Evolutionary conservation across 2,797 vertebrate genomes (phyloP).

Genomic region (Paratrypauchen microcephalus): DNA sequence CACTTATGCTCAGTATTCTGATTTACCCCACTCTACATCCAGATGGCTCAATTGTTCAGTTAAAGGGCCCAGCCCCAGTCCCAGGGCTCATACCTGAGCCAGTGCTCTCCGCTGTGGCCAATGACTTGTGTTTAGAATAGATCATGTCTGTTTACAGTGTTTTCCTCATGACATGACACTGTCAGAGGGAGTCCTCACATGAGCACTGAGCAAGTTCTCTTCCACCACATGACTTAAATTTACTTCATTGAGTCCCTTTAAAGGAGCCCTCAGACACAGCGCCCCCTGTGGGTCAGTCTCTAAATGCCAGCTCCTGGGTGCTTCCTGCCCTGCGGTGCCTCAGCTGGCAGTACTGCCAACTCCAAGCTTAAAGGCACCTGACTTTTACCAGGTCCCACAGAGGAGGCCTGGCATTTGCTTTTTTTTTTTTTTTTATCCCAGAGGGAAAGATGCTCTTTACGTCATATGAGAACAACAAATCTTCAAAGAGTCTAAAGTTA

Average conservation of each 20-base stretch:
- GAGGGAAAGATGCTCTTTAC: conserved; percentile 23
- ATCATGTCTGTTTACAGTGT: neutral
- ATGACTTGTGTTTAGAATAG: neutral
- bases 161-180: neutral
- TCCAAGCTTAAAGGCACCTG: conserved; percentile 64
- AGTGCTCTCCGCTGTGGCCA: conserved; percentile 8
- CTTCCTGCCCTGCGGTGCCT: conserved; percentile 67
- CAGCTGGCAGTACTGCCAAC: conserved; percentile 63
- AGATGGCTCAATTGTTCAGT: conserved; percentile 69
- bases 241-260: conserved; percentile 20
- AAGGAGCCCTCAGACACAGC: conserved; percentile 38
- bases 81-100: conserved; percentile 10
- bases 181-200: neutral
- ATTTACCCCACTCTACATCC: conserved; percentile 61
- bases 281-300: conserved; percentile 52
- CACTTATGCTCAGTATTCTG: conserved; percentile 58
- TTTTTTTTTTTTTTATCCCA: conserved; percentile 30
- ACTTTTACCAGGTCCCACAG: conserved; percentile 61
- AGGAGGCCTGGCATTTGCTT: conserved; percentile 67
- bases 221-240: conserved; percentile 29
- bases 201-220: neutral
- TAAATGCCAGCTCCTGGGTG: conserved; percentile 72
- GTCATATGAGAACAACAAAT: conserved; percentile 34
- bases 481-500: neutral
- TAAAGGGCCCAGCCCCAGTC: conserved; percentile 29